Base-by-base conservation (phyloP, 2,888 invertebrate species). In the Capitulum mitella region DNA sequence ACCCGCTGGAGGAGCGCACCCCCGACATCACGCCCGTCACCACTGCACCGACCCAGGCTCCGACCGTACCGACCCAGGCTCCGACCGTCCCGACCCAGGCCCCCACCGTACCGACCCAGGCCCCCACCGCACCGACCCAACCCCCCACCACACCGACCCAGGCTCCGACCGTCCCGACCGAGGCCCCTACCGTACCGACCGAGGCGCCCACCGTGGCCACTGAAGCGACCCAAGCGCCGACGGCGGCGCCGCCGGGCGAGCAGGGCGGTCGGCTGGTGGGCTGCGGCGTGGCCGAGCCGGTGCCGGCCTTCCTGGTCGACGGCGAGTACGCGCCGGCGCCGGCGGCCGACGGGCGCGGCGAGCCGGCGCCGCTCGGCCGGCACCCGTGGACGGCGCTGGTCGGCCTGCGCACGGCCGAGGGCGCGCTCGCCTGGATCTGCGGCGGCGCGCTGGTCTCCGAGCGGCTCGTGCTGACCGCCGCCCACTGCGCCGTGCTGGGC, bases 371-470 rank as follows among this genome's bases (percentile, higher is more conserved):
- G 70, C 40, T 70, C 37, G 70, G 70, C 70, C 0, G 6, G 8
- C 6, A 22, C 8, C 70, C 70, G 37, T 70, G 70, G 70, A 26
- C 70, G 40, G 70, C 70, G 40, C 70, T 70, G 70, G 70, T 70
- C 37, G 70, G 70, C 26, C 70, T 70, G 70, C 70, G 40, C 40
- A 40, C 70, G 34, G 12, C 64, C 5, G 70, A 70, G 0, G 70
- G 40, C 22, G 22, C 70, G 29, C 14, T 70, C 26, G 70, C 37
- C 26, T 70, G 70, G 70, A 19, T 70, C 37, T 70, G 70, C 70
- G 70, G 70, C 70, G 70, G 70, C 70, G 70, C 37, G 70, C 70
- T 70, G 26, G 70, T 70, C 40, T 37, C 70, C 10, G 37, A 64
- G 37, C 37, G 40, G 22, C 37, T 70, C 37, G 70, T 70, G 40